phyloP scores from a whole-genome alignment of 2,797 vertebrate genomes.

The Amazona ochrocephala region DNA sequence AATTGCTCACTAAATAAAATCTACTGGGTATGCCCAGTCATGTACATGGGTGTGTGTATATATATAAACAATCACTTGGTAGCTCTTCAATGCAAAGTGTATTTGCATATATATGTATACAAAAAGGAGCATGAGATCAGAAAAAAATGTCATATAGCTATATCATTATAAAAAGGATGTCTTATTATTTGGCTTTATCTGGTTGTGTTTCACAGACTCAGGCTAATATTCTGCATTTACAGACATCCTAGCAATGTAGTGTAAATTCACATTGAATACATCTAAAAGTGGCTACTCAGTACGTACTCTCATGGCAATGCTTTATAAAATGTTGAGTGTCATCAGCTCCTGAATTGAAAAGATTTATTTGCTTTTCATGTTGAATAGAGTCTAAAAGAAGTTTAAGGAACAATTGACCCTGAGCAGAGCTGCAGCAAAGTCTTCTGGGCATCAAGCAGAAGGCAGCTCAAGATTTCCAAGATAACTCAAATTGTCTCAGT shows the following conservation, averaged over 20 bases:
- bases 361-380: constrained; percentile 81
- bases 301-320: constrained; percentile 70
- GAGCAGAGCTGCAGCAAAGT: constrained; percentile 53
- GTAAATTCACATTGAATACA: constrained; percentile 62
- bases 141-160: background rate
- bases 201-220: constrained; percentile 39
- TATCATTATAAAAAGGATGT: constrained; percentile 1
- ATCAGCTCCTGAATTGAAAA: constrained; percentile 77
- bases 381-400: constrained; percentile 77
- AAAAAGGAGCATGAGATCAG: background rate
- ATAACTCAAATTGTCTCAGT: constrained; percentile 69
- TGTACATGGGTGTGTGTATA: too few species aligned
- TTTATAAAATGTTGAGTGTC: constrained; percentile 80
- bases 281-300: constrained; percentile 75
- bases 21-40: background rate
- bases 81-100: background rate
- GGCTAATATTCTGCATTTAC: constrained; percentile 47
- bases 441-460: constrained; percentile 70
- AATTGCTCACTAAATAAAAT: background rate
- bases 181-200: constrained; percentile 15
- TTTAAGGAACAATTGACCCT: constrained; percentile 80
- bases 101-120: background rate
- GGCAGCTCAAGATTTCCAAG: constrained; percentile 69
- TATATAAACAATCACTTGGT: background rate
- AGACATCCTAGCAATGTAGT: constrained; percentile 53